These are phyloP conservation scores for Mongoloraphidia duomilia DNA, from an alignment of 2,888 invertebrate genomes.

Conservation along the genomic window DNA sequence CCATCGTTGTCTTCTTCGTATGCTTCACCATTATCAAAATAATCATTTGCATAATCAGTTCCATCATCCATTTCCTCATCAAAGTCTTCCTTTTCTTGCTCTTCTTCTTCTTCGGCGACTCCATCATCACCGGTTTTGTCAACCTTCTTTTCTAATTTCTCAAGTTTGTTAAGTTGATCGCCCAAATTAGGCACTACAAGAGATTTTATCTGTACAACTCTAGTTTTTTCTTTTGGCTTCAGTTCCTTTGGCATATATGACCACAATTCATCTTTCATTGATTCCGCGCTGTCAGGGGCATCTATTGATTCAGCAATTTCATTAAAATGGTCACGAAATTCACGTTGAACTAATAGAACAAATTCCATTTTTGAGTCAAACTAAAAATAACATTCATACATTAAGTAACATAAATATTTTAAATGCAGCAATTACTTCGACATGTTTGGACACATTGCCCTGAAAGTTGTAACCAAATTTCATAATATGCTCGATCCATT, in stretches of 20 bases:
- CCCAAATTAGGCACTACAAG: background rate
- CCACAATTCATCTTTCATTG: background rate
- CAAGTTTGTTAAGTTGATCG: constrained; percentile 31
- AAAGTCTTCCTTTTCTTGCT: constrained; percentile 47
- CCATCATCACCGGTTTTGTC: constrained; percentile 39
- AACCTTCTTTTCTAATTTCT: constrained; percentile 49
- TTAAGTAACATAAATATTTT: background rate
- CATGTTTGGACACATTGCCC: too few species aligned
- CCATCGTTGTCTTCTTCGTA: constrained; percentile 77
- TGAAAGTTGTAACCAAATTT: too few species aligned
- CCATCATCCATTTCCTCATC: constrained; percentile 83
- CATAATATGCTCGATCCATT: too few species aligned
- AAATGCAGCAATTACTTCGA: background rate
- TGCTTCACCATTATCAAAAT: constrained; percentile 77
- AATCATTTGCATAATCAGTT: constrained; percentile 75
- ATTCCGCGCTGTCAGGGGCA: background rate
- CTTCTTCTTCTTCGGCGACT: constrained; percentile 38
- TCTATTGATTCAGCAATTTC: constrained; percentile 1
- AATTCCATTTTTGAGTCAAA: constrained; percentile 3
- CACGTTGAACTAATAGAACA: constrained; percentile 2
- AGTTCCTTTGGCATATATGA: constrained; percentile 4
- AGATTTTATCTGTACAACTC: constrained; percentile 1
- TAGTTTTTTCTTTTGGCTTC: constrained; percentile 3
- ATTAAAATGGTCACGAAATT: constrained; percentile 2
- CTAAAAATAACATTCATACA: background rate